Evolutionary conservation across 2,888 invertebrate species (phyloP), one percentile per base, ranked within the genome.

Genomic region (Drosophila neutralis): DNA sequence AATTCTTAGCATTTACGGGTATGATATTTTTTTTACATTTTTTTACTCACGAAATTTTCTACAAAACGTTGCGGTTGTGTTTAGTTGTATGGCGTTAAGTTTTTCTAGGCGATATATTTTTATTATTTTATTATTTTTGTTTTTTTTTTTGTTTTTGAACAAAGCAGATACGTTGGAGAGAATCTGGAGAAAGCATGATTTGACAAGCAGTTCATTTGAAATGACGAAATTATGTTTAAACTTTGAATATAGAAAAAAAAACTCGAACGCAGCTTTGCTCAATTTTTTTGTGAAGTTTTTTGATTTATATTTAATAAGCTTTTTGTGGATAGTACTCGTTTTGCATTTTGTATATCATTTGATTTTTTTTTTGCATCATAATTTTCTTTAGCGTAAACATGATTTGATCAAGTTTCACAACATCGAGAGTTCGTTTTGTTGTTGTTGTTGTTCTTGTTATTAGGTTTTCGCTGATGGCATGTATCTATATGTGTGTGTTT

Each of bases 321-420:
- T 56, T 69, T 48, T 69, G 48, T 74, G 75, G 57, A 36, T 73
- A 77, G 61, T 69, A 69, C 54, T 63, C 52, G 60, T 69, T 45
- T 61, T 74, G 76, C 67, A 75, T 74, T 79, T 70, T 69, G 74
- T 73, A 68, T 77, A 73, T 78, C 42, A 71, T 66, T 72, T 66
- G 53, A 58, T 70, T 64, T 63, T 48, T n/a, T 51, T 63, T 59
- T 29, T 29, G 7, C 31, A 31, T 62, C 38, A 61, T 51, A 45
- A 56, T 66, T 61, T 69, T 60, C 67, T 80, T 81, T 82, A 85
- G 90, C 82, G 82, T 89, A 87, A 90, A 90, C 90, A 89, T 90
- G 91, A 88, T 91, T 91, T 91, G 66, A 90, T 91, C 89, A 91
- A 92, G 91, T 90, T 91, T 92, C 92, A 92, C 92, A 92, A 92